phyloP scores from a whole-genome alignment of 2,113 vertebrate genomes.

The Alligator sinensis region DNA sequence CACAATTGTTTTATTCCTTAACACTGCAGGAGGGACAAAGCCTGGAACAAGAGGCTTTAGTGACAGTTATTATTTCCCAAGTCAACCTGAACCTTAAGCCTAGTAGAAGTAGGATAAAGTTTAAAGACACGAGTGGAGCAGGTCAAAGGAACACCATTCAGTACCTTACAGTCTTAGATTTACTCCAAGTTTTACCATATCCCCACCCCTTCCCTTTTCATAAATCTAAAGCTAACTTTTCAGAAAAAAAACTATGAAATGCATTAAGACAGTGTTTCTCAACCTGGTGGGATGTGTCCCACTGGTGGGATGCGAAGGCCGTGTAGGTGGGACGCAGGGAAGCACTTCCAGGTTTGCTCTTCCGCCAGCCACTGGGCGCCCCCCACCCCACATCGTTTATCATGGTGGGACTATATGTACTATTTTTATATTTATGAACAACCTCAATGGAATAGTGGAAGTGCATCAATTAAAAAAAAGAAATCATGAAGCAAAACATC shows the following conservation, averaged over 20 bases:
- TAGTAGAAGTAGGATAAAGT: background rate
- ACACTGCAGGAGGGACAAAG: background rate
- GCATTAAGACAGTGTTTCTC: background rate
- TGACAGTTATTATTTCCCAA: conserved; percentile 47
- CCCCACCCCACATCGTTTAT: too few species aligned
- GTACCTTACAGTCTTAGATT: conserved; percentile 36
- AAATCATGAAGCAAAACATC: too few species aligned
- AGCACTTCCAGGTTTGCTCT: too few species aligned
- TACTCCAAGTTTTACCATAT: background rate
- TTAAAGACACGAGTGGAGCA: conserved; percentile 16
- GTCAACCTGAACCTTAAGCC: background rate
- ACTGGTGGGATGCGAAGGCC: too few species aligned
- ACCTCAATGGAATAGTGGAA: too few species aligned
- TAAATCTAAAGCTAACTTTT: background rate
- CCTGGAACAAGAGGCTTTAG: conserved; percentile 13
- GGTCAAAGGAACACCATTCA: conserved; percentile 45
- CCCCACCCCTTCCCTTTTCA: too few species aligned
- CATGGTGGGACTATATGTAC: too few species aligned
- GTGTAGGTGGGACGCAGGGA: too few species aligned
- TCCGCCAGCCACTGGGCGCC: too few species aligned
- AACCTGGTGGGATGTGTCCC: too few species aligned
- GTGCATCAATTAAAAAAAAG: too few species aligned
- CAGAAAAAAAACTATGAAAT: background rate
- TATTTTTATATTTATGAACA: too few species aligned
- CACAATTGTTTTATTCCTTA: background rate